These are phyloP conservation scores for Eristalinus sepulchralis DNA, from an alignment of 2,888 invertebrate genomes.

Conservation along the genomic window DNA sequence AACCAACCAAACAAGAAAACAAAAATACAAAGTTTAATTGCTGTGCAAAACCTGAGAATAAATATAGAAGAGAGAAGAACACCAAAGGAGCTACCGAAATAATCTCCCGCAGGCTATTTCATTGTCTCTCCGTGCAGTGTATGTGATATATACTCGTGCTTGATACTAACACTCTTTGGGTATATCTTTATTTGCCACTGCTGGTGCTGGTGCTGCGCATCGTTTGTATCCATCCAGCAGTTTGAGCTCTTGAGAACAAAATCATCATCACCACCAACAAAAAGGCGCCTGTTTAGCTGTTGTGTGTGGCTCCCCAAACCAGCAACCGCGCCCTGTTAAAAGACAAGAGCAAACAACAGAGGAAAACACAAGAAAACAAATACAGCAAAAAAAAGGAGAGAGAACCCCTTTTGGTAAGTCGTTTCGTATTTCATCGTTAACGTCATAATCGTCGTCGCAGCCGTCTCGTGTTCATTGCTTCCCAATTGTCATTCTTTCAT, in stretches of 20 bases:
- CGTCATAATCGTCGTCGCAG: constrained; percentile 55
- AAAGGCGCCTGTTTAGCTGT: constrained; percentile 62
- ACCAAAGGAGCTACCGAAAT: constrained; percentile 62
- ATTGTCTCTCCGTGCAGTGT: constrained; percentile 59
- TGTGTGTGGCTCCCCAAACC: constrained; percentile 60
- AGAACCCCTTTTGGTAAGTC: constrained; percentile 65
- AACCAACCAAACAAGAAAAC: no score
- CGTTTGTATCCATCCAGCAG: constrained; percentile 42
- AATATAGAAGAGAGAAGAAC: constrained; percentile 46
- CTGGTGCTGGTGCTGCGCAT: constrained; percentile 42
- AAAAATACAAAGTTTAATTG: constrained; percentile 41
- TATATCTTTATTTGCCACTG: constrained; percentile 38
- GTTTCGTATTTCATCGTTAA: constrained; percentile 68
- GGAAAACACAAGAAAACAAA: constrained; percentile 18
- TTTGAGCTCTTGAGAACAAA: background rate
- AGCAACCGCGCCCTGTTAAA: constrained; percentile 69
- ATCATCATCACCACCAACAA: background rate
- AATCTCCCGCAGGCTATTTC: constrained; percentile 61
- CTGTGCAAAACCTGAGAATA: constrained; percentile 50
- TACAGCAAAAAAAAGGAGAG: constrained; percentile 19
- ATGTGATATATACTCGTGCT: constrained; percentile 55
- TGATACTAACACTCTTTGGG: constrained; percentile 28
- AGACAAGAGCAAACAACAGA: constrained; percentile 29
- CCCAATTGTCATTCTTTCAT: constrained; percentile 35
- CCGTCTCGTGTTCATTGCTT: constrained; percentile 48